Percentiles rank a stretch among this genome's conserved stretches.
These are phyloP conservation scores for Simalia tracyae DNA, from an alignment of 2,797 vertebrate species.

Conservation along the genomic window DNA sequence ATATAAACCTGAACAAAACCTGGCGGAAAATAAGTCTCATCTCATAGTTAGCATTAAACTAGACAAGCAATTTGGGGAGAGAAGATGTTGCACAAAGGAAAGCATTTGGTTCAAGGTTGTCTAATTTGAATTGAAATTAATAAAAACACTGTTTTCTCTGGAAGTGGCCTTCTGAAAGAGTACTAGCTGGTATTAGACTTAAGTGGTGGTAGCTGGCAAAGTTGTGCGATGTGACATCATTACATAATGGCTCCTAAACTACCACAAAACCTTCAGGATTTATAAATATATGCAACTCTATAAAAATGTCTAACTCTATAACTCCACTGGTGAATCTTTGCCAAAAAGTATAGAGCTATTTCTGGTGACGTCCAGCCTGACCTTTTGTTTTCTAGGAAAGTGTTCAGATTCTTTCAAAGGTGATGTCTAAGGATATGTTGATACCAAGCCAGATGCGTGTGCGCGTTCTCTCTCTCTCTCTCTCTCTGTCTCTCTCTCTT, in stretches of 20 bases:
- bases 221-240: not conserved
- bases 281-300: conserved; percentile 35
- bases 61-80: not conserved
- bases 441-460: not conserved
- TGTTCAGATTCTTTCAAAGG: not conserved
- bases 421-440: not conserved
- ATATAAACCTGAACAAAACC: conserved; percentile 28
- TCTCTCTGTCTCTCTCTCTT: not conserved
- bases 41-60: not conserved
- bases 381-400: conserved; percentile 5
- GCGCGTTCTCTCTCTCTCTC: not conserved
- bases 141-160: not conserved
- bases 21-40: conserved; percentile 29
- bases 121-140: not conserved
- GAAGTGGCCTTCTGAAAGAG: not conserved
- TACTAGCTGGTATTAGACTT: not conserved
- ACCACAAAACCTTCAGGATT: not conserved
- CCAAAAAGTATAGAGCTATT: conserved; percentile 9
- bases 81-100: not conserved
- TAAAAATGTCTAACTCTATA: not conserved
- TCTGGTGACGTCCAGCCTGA: not conserved
- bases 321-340: not conserved
- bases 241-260: conserved; percentile 28
- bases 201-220: conserved; percentile 21
- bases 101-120: not conserved